phyloP scores from a whole-genome alignment of 2,888 invertebrate species.

The Drosophila infuscata region DNA sequence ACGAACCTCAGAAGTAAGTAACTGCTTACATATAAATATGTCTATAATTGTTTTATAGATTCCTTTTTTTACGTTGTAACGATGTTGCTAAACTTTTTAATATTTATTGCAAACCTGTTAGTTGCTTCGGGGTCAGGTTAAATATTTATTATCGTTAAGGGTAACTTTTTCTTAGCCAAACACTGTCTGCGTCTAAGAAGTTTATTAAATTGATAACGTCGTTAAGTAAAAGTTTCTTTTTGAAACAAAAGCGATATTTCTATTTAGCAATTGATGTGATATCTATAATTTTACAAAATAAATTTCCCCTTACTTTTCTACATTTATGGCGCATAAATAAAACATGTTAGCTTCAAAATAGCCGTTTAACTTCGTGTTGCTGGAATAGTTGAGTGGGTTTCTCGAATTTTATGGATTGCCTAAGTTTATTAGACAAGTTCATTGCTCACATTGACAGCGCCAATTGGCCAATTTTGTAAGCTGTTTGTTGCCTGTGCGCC shows the following conservation, averaged over 20 bases:
- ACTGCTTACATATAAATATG: background rate
- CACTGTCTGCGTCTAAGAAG: background rate
- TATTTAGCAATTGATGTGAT: background rate
- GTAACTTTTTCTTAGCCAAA: background rate
- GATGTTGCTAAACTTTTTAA: background rate
- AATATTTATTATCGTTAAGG: background rate
- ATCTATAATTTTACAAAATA: background rate
- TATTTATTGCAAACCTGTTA: background rate
- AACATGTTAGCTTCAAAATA: constrained; percentile 9
- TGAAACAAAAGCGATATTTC: background rate
- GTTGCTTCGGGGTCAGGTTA: background rate
- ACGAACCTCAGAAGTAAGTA: no score
- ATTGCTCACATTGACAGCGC: constrained; percentile 15
- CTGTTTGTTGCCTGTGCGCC: constrained; percentile 10
- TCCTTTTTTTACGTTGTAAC: background rate
- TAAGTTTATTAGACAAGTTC: constrained; percentile 39
- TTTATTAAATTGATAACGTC: background rate
- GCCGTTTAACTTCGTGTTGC: constrained; percentile 3
- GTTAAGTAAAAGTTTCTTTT: background rate
- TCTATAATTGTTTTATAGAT: background rate
- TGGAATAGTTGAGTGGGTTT: background rate
- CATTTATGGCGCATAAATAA: constrained; percentile 10
- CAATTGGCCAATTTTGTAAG: constrained; percentile 16
- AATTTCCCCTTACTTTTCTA: background rate
- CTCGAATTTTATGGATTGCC: constrained; percentile 13